Conservation (phyloP, 1,140 invertebrate genomes). For the Phymorhynchus buccinoides region DNA sequence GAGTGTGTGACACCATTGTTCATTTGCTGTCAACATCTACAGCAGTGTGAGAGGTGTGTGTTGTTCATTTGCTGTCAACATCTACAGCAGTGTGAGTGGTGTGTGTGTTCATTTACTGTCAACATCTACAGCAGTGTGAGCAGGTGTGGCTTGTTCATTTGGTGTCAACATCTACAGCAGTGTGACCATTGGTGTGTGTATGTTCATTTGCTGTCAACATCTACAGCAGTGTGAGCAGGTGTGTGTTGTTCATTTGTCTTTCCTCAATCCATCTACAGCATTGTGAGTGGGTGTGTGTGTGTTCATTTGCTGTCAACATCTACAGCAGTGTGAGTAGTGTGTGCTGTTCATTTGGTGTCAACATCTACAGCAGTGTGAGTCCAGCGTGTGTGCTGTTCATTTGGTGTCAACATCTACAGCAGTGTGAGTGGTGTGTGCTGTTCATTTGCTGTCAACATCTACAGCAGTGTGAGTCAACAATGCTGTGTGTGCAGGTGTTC, state of each 20-base stretch:
- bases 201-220: conserved; percentile 78
- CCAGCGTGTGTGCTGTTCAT: too few species aligned
- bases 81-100: conserved; percentile 76
- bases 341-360: too few species aligned
- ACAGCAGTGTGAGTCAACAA: too few species aligned
- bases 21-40: conserved; percentile 92
- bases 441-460: too few species aligned
- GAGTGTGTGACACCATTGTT: conserved; percentile 84
- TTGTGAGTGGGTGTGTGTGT: too few species aligned
- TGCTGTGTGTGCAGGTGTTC: too few species aligned
- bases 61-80: conserved; percentile 96
- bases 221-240: conserved; percentile 89
- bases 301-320: conserved; percentile 77
- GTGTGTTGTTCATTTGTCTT: too few species aligned
- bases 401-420: too few species aligned
- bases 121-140: conserved; percentile 93
- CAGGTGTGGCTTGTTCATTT: too few species aligned
- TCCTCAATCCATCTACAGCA: conserved; percentile 85
- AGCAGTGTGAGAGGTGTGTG: too few species aligned
- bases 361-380: too few species aligned
- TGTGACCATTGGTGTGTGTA: neutral
- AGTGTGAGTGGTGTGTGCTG: too few species aligned
- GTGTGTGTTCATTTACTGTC: neutral
- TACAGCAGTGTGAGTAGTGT: conserved; percentile 87
- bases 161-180: conserved; percentile 87